Base-by-base conservation (phyloP, 2,888 invertebrate genomes). In the Augiades crinisus region DNA sequence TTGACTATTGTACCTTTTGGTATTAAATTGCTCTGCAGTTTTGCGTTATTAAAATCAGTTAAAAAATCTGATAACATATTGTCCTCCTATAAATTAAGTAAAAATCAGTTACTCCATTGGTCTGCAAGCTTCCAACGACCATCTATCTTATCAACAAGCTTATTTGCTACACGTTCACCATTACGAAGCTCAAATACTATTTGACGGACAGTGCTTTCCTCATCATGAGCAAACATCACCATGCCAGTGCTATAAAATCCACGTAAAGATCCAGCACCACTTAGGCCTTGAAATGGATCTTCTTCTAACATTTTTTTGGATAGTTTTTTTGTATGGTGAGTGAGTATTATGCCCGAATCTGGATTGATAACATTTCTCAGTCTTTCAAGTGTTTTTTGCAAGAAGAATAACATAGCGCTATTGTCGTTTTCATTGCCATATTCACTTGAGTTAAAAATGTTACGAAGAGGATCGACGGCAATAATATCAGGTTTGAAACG, bases 31-130 rank as follows among this genome's bases (percentile, higher is more conserved):
- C 37, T 37, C 12, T 36, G 36, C 17, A 19, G 17, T 36, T 36
- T 36, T 36, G 19, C 36, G n/a, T 5, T 36, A 19, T 36, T 37
- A 37, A 37, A 37, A 37, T 37, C 37, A 37, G 37, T 37, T 37
- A 37, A 37, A 21, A 33, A 33, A 33, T 33, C 33, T 33, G 33
- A 6, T 33, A 33, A 7, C 33, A 33, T 33, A 33, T 33, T 33
- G 33, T 33, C 7, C n/a, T 7, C 33, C 33, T 13, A 33, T 33
- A 33, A 33, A 13, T 33, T 33, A 33, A 33, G 33, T 33, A 14
- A 33, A 33, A 33, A 33, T 13, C 12, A 33, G 12, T 13, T 13
- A 13, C 33, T 33, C 33, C 33, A 33, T 33, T 33, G 33, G 33
- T 33, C 33, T 33, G 13, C 33, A 33, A 33, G 33, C 8, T 33